A percentile compares a stretch with the other conserved stretches of the same genome.
These are phyloP conservation scores for Lepetodrilus schrolli DNA, from an alignment of 2,888 invertebrate genomes.

Conservation along the genomic window DNA sequence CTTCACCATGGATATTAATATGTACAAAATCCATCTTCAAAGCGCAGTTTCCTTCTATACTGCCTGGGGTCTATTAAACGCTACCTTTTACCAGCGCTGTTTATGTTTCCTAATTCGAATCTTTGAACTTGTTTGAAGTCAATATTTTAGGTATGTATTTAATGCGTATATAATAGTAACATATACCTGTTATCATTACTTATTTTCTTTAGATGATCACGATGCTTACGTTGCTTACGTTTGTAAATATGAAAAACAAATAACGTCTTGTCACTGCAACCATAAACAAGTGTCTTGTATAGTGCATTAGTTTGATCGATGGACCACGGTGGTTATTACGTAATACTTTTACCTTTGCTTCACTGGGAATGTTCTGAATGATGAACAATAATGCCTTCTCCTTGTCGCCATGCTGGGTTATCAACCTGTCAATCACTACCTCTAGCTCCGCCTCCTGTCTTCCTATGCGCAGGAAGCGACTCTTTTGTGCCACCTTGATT, in stretches of 20 bases:
- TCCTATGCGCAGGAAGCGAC: conserved; percentile 54
- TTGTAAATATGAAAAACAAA: neutral
- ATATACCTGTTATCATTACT: too few relatives aligned
- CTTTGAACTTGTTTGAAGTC: too few relatives aligned
- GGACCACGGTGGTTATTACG: neutral
- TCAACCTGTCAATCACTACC: conserved; percentile 57
- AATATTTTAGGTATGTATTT: too few relatives aligned
- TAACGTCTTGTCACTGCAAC: neutral
- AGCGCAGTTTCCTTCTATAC: too few relatives aligned
- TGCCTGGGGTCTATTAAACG: too few relatives aligned
- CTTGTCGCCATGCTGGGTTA: conserved; percentile 49
- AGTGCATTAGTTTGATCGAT: neutral
- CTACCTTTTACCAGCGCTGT: too few relatives aligned
- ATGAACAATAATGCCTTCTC: conserved; percentile 61
- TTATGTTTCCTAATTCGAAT: too few relatives aligned
- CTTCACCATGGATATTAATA: too few relatives aligned
- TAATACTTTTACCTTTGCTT: conserved; percentile 37
- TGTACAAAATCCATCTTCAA: too few relatives aligned
- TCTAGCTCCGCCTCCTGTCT: conserved; percentile 65
- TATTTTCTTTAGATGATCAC: too few relatives aligned
- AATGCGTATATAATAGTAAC: too few relatives aligned
- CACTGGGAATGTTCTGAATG: conserved; percentile 47
- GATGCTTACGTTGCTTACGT: neutral
- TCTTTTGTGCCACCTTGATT: conserved; percentile 64
- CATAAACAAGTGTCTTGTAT: neutral